phyloP scores from a whole-genome alignment of 2,113 vertebrate genomes.

The Corythoichthys intestinalis region DNA sequence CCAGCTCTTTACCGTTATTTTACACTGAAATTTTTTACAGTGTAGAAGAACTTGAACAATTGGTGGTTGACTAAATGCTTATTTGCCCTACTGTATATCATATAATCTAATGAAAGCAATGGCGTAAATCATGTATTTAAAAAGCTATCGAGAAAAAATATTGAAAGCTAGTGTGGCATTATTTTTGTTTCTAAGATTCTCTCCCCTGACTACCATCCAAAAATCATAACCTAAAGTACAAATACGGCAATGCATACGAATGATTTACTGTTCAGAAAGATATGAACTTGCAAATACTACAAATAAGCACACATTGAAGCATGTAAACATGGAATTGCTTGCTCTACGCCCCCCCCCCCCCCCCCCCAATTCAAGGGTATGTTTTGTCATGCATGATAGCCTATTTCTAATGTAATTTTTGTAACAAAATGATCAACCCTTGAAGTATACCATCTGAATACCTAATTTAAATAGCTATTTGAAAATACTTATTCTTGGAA shows the following conservation, averaged over 20 bases:
- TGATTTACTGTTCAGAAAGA: background rate
- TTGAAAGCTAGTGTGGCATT: conserved; percentile 1
- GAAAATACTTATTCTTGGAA: background rate
- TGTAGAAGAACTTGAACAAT: too few relatives aligned
- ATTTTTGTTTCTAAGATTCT: conserved; percentile 11
- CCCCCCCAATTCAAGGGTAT: too few relatives aligned
- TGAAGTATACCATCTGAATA: background rate
- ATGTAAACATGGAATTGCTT: too few relatives aligned
- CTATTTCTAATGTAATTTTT: background rate
- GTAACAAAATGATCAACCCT: background rate
- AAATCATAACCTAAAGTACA: background rate
- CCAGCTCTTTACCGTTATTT: too few relatives aligned
- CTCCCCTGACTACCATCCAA: background rate
- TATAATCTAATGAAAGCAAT: background rate
- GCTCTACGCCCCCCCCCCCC: too few relatives aligned
- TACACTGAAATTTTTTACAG: too few relatives aligned
- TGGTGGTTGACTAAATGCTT: too few relatives aligned
- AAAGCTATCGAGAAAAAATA: conserved; percentile 1
- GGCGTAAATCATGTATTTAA: background rate
- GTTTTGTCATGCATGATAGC: background rate
- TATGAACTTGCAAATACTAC: background rate
- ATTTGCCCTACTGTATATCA: background rate
- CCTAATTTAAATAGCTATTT: background rate
- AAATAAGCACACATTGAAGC: background rate
- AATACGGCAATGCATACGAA: background rate